Percentiles rank a stretch among this genome's conserved stretches.
Conservation (phyloP, 2,888 invertebrate genomes). For the Urechis unicinctus region DNA sequence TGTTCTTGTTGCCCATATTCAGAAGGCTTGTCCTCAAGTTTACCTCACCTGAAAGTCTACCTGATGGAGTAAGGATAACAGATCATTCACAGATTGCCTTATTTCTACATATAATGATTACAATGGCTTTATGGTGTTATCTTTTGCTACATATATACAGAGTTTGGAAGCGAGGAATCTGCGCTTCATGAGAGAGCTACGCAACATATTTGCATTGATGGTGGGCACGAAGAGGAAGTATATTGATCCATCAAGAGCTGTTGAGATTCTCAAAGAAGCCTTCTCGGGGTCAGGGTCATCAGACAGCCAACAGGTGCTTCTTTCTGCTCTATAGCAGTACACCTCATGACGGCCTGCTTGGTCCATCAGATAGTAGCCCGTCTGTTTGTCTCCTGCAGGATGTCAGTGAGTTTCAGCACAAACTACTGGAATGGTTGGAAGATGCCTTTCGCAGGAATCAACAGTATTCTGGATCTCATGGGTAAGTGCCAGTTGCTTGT, state of each 20-base stretch:
- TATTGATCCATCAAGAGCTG: conserved; percentile 51
- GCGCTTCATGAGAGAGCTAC: conserved; percentile 50
- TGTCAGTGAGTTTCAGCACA: conserved; percentile 54
- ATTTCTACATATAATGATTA: too few relatives aligned
- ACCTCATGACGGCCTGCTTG: too few relatives aligned
- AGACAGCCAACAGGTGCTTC: conserved; percentile 23
- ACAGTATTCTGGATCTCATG: not conserved
- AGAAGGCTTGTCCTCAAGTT: conserved; percentile 47
- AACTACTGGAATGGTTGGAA: conserved; percentile 52
- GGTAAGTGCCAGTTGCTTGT: not conserved
- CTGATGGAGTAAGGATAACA: too few relatives aligned
- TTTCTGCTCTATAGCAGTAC: not conserved
- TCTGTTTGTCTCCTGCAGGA: conserved; percentile 32
- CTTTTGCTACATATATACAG: too few relatives aligned
- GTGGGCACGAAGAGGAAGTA: conserved; percentile 49
- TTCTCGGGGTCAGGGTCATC: conserved; percentile 27
- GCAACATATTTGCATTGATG: conserved; percentile 51
- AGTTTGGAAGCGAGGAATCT: conserved; percentile 33
- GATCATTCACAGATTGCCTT: too few relatives aligned
- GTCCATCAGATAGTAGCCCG: not conserved
- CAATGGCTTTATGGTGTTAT: not conserved
- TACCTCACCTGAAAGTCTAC: conserved; percentile 21
- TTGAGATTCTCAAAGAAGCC: conserved; percentile 52
- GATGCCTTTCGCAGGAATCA: conserved; percentile 41
- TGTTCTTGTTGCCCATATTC: conserved; percentile 52